Conservation (phyloP, 37 sponge, comb jelly and placozoan genomes). For the Dysidea cf. avara region DNA sequence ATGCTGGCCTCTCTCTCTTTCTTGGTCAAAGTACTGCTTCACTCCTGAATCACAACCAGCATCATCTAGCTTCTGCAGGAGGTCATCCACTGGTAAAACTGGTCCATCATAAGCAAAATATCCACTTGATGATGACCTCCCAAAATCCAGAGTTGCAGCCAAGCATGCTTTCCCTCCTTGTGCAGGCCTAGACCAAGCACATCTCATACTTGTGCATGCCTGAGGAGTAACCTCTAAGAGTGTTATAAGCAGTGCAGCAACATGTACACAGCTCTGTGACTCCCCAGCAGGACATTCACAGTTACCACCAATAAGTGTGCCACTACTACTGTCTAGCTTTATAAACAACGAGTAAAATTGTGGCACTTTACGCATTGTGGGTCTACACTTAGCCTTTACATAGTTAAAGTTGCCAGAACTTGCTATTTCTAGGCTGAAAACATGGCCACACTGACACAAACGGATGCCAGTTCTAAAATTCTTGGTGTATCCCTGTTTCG, state of each 20-base stretch:
- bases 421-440: conserved; percentile 8
- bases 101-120: conserved; percentile 4
- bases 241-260: conserved; percentile 22
- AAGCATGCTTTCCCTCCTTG: not conserved
- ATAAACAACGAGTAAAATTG: conserved; percentile 14
- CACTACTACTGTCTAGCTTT: not conserved
- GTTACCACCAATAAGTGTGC: conserved; percentile 1
- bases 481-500: conserved; percentile 10
- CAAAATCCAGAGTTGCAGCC: conserved; percentile 15
- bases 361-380: conserved; percentile 25
- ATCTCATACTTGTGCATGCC: conserved; percentile 29
- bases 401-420: not conserved
- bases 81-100: not conserved
- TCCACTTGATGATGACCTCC: conserved; percentile 14
- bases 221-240: conserved; percentile 20
- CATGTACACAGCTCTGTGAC: conserved; percentile 32
- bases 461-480: conserved; percentile 28
- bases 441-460: too few species aligned
- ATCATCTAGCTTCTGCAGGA: not conserved
- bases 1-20: not conserved
- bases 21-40: conserved; percentile 4
- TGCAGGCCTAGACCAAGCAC: conserved; percentile 27
- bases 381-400: conserved; percentile 28
- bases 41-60: not conserved
- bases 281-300: too few species aligned